Conservation (phyloP, 2,113 vertebrate genomes). For the Rhinolophus ferrumequinum region DNA sequence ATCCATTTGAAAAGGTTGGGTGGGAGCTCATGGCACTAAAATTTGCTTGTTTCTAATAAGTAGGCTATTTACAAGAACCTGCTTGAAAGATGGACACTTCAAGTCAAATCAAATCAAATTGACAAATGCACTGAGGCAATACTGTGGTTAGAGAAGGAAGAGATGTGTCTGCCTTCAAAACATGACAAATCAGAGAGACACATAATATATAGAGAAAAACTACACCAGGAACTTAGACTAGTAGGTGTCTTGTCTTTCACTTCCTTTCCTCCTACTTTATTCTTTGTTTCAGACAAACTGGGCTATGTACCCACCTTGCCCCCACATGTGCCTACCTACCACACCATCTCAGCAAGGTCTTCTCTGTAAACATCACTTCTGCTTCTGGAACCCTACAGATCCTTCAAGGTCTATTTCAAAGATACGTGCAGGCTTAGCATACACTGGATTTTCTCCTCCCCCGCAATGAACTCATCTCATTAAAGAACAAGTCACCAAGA, state of each 20-base stretch:
- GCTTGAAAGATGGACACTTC: neutral
- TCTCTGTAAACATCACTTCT: neutral
- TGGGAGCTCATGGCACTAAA: neutral
- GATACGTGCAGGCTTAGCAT: neutral
- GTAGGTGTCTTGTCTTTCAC: neutral
- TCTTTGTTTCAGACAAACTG: neutral
- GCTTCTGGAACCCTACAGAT: neutral
- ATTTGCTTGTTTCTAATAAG: neutral
- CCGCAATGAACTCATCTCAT: neutral
- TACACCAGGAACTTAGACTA: neutral
- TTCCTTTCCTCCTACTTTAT: neutral
- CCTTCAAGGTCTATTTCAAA: neutral
- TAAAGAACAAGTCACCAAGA: neutral
- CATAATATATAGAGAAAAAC: no score
- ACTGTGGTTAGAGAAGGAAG: neutral
- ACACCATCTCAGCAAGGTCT: no score
- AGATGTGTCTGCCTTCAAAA: neutral
- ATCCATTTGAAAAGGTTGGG: neutral
- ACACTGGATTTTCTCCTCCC: neutral
- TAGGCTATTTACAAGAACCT: neutral
- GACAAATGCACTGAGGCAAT: neutral
- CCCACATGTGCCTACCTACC: neutral
- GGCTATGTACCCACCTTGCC: accelerated
- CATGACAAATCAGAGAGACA: neutral
- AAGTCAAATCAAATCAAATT: neutral